These are phyloP conservation scores for Cistogaster globosa DNA, from an alignment of 2,888 invertebrate genomes.

Conservation along the genomic window DNA sequence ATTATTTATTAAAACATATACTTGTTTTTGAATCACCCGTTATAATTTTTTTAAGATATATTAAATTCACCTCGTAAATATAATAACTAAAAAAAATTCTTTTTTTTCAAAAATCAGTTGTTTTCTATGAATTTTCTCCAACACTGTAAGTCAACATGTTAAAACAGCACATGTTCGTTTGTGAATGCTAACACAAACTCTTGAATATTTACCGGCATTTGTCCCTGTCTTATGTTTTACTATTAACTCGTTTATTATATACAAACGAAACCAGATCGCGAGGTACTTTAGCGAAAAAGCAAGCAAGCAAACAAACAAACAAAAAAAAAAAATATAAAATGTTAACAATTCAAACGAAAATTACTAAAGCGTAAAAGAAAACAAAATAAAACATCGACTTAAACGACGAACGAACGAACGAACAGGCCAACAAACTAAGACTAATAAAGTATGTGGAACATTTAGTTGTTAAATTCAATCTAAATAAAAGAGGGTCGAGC, in stretches of 20 bases:
- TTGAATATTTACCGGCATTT: conserved; percentile 52
- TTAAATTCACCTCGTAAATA: too few relatives aligned
- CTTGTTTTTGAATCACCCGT: too few relatives aligned
- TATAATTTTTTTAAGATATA: too few relatives aligned
- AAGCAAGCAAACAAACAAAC: neutral
- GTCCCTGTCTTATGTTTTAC: neutral
- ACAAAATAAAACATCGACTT: conserved; percentile 19
- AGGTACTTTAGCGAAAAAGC: conserved; percentile 26
- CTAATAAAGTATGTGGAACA: conserved; percentile 42
- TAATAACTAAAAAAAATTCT: too few relatives aligned
- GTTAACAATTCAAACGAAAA: conserved; percentile 42
- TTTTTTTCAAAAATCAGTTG: neutral
- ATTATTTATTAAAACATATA: too few relatives aligned
- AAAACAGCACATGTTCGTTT: conserved; percentile 40
- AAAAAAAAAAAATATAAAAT: neutral
- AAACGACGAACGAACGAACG: conserved; percentile 1
- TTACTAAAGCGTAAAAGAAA: conserved; percentile 57
- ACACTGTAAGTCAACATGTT: conserved; percentile 47
- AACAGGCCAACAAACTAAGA: conserved; percentile 8
- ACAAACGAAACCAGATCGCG: conserved; percentile 19
- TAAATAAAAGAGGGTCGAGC: conserved; percentile 17
- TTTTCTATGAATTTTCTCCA: neutral
- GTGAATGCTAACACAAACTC: conserved; percentile 16
- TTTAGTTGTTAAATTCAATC: conserved; percentile 36
- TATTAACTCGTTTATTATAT: neutral